Conservation (phyloP, 2,888 invertebrate species). For the Cremastinae sp. region DNA sequence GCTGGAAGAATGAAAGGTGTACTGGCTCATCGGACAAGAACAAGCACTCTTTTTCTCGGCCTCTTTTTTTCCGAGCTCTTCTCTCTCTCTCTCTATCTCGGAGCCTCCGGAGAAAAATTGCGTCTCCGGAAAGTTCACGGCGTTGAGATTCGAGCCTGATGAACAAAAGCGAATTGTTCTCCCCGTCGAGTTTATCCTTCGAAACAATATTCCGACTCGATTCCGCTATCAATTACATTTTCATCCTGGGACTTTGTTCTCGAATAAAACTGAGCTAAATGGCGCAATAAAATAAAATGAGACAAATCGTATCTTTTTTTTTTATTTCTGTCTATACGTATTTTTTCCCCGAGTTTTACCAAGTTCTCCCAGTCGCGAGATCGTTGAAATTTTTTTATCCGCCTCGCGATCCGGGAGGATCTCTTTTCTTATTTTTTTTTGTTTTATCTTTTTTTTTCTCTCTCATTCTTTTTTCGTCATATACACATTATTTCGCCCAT, state of each 20-base stretch:
- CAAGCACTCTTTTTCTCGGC: slow-evolving; percentile 15
- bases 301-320: not conserved
- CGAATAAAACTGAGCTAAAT: no score
- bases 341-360: not conserved
- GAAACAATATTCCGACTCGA: no score
- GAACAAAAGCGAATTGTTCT: not conserved
- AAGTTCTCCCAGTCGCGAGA: not conserved
- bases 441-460: not conserved
- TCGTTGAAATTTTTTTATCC: not conserved
- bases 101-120: no score
- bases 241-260: not conserved
- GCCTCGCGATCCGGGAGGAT: not conserved
- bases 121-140: no score
- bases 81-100: slow-evolving; percentile 27
- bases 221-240: no score
- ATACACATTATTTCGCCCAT: slow-evolving; percentile 69
- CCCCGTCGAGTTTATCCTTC: no score
- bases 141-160: slow-evolving; percentile 30
- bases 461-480: not conserved
- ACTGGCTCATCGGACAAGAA: slow-evolving; percentile 33
- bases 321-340: not conserved
- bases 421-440: not conserved
- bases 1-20: slow-evolving; percentile 29
- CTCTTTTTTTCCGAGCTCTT: slow-evolving; percentile 21
- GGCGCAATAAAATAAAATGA: not conserved